These are phyloP conservation scores for Hetaerina titia DNA, from an alignment of 2,888 invertebrate genomes.

Conservation along the genomic window DNA sequence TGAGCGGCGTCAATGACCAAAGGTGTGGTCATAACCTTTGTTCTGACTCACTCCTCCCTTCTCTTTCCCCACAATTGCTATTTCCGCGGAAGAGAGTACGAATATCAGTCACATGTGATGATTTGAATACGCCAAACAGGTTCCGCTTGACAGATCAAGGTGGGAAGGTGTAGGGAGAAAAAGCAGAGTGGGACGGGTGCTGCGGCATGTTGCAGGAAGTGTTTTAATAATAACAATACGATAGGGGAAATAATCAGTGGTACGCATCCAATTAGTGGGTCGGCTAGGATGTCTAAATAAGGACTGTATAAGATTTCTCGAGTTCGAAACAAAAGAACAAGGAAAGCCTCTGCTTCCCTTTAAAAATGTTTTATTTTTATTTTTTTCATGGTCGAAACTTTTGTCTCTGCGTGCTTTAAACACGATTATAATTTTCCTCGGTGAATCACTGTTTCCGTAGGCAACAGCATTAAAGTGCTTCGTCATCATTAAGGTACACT, in stretches of 20 bases:
- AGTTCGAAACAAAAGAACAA: slow-evolving; percentile 14
- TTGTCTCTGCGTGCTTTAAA: neutral
- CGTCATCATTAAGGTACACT: neutral
- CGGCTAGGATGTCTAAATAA: neutral
- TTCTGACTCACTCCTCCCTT: neutral
- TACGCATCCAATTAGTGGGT: slow-evolving; percentile 2
- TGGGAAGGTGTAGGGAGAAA: neutral
- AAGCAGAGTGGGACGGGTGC: neutral
- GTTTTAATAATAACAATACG: slow-evolving; percentile 14
- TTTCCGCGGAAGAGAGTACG: neutral
- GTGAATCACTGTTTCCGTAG: neutral
- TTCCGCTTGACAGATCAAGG: slow-evolving; percentile 5
- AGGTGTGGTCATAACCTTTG: slow-evolving; percentile 63
- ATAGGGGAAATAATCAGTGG: neutral
- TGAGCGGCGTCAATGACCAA: slow-evolving; percentile 55
- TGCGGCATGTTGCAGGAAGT: neutral
- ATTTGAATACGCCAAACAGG: slow-evolving; percentile 33
- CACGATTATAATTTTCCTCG: neutral
- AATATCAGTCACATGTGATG: slow-evolving; percentile 7
- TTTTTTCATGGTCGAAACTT: neutral
- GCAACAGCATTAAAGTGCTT: neutral
- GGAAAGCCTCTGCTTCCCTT: neutral
- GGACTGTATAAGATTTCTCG: neutral
- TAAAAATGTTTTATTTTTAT: neutral
- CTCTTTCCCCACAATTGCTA: neutral